phyloP scores from a whole-genome alignment of 2,797 vertebrate species.

The Takifugu rubripes region DNA sequence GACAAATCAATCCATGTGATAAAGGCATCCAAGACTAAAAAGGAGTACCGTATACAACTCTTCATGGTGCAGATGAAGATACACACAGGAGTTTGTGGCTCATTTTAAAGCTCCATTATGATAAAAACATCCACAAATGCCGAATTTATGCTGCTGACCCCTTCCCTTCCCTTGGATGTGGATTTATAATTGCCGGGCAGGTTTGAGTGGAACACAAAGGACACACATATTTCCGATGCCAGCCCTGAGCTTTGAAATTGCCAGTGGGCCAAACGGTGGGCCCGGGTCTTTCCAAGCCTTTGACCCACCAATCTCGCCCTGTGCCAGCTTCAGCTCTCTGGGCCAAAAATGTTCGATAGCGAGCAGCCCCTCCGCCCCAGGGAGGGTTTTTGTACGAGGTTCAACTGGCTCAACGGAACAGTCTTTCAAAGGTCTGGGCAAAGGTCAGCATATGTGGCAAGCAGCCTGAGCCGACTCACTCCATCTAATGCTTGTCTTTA shows the following conservation, averaged over 20 bases:
- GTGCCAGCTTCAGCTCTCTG: conserved; percentile 43
- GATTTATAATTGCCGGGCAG: conserved; percentile 14
- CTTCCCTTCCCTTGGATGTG: conserved; percentile 8
- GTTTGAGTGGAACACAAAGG: conserved; percentile 23
- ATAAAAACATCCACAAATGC: no score
- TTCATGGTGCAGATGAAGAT: no score
- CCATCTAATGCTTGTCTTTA: background rate
- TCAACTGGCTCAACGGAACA: conserved; percentile 34
- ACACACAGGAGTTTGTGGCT: no score
- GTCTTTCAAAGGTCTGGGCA: conserved; percentile 24
- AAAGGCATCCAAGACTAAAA: no score
- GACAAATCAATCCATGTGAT: no score
- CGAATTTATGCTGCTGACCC: background rate
- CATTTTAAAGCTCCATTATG: no score
- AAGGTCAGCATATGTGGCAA: conserved; percentile 43
- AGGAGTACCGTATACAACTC: no score
- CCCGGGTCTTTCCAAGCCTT: conserved; percentile 38
- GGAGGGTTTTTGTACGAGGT: conserved; percentile 27
- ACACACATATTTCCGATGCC: conserved; percentile 46
- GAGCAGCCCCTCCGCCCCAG: conserved; percentile 20
- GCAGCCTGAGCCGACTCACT: conserved; percentile 28
- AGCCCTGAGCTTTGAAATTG: conserved; percentile 43
- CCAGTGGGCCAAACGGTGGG: conserved; percentile 62
- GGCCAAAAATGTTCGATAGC: conserved; percentile 40
- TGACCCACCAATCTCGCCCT: conserved; percentile 27